These are phyloP conservation scores for Cyprinodon variegatus DNA, from an alignment of 2,113 vertebrate species.

Conservation along the genomic window DNA sequence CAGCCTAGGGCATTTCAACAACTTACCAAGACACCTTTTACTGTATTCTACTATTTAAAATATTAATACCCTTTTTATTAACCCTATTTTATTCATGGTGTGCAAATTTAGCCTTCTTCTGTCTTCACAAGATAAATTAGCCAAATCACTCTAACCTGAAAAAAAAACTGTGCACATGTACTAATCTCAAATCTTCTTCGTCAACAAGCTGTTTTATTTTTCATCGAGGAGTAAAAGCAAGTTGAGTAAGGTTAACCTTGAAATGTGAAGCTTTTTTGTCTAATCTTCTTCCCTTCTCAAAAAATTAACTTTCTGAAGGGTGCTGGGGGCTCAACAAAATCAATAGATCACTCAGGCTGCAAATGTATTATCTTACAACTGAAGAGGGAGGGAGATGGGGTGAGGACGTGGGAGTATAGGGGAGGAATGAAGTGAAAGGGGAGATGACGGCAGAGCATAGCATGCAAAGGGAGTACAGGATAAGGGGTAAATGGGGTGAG, in stretches of 20 bases:
- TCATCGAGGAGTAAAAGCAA: constrained; percentile 52
- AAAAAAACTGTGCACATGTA: constrained; percentile 7
- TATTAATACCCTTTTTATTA: background rate
- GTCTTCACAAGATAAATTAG: background rate
- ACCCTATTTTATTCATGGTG: background rate
- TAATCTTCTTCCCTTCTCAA: constrained; percentile 73
- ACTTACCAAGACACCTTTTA: background rate
- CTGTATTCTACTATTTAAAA: background rate
- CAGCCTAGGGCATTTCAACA: background rate
- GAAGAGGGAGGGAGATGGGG: constrained; percentile 43
- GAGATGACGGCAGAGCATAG: constrained; percentile 23
- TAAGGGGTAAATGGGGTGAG: constrained; percentile 31
- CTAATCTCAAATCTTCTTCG: constrained; percentile 22
- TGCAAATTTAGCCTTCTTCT: background rate
- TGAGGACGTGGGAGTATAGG: constrained; percentile 7
- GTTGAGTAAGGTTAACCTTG: constrained; percentile 72
- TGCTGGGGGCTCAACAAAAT: constrained; percentile 65
- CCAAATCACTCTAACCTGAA: background rate
- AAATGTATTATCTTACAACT: constrained; percentile 81
- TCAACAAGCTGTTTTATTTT: constrained; percentile 35
- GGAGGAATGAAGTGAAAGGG: constrained; percentile 30
- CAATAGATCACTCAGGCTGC: constrained; percentile 81
- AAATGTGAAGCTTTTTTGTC: constrained; percentile 68
- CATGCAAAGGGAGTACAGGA: constrained; percentile 45
- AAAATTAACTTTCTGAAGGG: constrained; percentile 74